phyloP scores from a whole-genome alignment of 2,888 invertebrate species.

The Hypomecis atomaria region DNA sequence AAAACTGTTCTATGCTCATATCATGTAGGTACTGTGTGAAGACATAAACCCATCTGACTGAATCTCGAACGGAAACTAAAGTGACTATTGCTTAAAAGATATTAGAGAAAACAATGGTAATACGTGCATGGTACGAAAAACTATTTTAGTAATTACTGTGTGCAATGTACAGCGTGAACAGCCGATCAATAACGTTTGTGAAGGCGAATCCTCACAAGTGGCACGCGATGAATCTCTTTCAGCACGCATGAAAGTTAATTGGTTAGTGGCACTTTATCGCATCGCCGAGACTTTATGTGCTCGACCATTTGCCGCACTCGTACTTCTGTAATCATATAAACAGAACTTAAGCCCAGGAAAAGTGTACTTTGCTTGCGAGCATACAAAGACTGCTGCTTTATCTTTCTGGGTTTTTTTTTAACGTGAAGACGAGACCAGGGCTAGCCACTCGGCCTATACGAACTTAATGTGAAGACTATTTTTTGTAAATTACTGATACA shows the following conservation, averaged over 20 bases:
- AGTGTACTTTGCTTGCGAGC: too few species aligned
- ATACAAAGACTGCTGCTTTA: neutral
- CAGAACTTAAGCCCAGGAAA: neutral
- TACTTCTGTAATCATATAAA: constrained; percentile 4
- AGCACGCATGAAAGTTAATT: constrained; percentile 77
- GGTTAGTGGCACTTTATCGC: constrained; percentile 51
- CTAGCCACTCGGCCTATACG: too few species aligned
- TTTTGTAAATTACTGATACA: too few species aligned
- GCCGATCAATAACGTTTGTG: constrained; percentile 38
- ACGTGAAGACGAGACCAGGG: too few species aligned
- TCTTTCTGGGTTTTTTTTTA: neutral
- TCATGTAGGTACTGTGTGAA: too few species aligned
- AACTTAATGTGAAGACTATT: too few species aligned
- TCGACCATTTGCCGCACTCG: constrained; percentile 18
- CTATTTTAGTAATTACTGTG: neutral
- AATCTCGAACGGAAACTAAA: too few species aligned
- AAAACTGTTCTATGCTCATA: too few species aligned
- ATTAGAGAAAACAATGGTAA: too few species aligned
- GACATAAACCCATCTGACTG: too few species aligned
- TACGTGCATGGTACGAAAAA: too few species aligned
- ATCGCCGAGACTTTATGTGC: constrained; percentile 10
- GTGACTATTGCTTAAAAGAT: too few species aligned
- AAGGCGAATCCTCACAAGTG: constrained; percentile 69
- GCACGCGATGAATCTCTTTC: constrained; percentile 71
- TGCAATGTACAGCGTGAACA: constrained; percentile 20